A percentile compares a stretch with the other conserved stretches of the same genome.
Conservation (phyloP, 2,888 invertebrate genomes). For the Plagodis pulveraria region DNA sequence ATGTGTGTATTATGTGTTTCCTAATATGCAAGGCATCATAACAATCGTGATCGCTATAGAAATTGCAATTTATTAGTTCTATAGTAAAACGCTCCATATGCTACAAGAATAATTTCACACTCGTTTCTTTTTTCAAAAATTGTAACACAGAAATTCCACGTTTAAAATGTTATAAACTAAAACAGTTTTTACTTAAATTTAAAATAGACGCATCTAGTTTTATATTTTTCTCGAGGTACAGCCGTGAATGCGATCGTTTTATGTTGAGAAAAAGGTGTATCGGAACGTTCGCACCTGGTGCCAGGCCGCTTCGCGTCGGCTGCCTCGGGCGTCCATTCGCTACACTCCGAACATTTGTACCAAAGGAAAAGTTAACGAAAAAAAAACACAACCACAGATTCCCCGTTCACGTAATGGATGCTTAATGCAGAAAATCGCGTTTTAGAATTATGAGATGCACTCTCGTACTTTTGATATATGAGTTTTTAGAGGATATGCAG, state of each 20-base stretch:
- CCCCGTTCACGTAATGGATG: constrained; percentile 43
- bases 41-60: too few relatives aligned
- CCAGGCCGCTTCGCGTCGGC: constrained; percentile 19
- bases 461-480: constrained; percentile 21
- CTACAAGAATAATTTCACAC: too few relatives aligned
- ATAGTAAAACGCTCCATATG: too few relatives aligned
- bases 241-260: constrained; percentile 34
- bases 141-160: neutral
- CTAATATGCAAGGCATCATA: too few relatives aligned
- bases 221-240: constrained; percentile 29
- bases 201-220: constrained; percentile 23
- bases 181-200: constrained; percentile 31
- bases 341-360: constrained; percentile 36
- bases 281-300: constrained; percentile 56
- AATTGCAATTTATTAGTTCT: too few relatives aligned
- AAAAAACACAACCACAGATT: constrained; percentile 34
- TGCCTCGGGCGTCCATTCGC: constrained; percentile 15
- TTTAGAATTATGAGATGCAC: constrained; percentile 29
- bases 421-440: constrained; percentile 42
- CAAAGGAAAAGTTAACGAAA: constrained; percentile 40
- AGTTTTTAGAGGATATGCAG: constrained; percentile 20
- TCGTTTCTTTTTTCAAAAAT: neutral
- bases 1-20: too few relatives aligned
- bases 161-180: constrained; percentile 8
- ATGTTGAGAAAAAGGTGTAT: constrained; percentile 50